A percentile compares a stretch with the other conserved stretches of the same genome.
These are phyloP conservation scores for Pygoscelis adeliae DNA, from an alignment of 2,113 vertebrate genomes.

Conservation along the genomic window DNA sequence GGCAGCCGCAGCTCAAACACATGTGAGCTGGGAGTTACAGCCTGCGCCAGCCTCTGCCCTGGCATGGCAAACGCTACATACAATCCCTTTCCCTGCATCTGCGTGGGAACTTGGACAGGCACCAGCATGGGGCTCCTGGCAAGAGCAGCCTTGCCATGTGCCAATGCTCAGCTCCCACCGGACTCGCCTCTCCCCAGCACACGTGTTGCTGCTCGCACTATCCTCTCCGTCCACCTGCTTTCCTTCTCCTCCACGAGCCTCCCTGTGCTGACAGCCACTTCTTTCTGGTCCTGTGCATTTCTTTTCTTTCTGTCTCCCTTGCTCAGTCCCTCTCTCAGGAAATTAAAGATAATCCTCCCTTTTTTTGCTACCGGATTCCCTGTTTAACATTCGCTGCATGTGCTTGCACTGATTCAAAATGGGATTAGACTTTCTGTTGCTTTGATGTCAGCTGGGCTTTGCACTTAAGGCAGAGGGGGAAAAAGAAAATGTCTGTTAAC, in stretches of 20 bases:
- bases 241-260: background rate
- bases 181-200: constrained; percentile 17
- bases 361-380: constrained; percentile 36
- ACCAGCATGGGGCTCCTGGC: background rate
- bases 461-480: background rate
- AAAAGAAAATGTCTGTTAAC: background rate
- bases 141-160: background rate
- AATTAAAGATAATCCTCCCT: constrained; percentile 65
- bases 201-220: background rate
- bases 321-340: constrained; percentile 52
- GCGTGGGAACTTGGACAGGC: background rate
- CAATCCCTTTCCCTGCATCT: background rate
- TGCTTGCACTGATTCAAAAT: constrained; percentile 52
- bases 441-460: constrained; percentile 67
- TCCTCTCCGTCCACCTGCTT: accelerated
- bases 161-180: accelerated
- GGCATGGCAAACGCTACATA: background rate
- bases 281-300: constrained; percentile 3
- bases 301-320: background rate
- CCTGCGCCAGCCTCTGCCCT: background rate
- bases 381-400: constrained; percentile 69
- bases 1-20: accelerated
- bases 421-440: constrained; percentile 64
- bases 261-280: background rate
- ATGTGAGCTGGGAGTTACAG: background rate